Evolutionary conservation across 2,888 invertebrate genomes (phyloP).

Genomic region (Tromatobia lineatoria): DNA sequence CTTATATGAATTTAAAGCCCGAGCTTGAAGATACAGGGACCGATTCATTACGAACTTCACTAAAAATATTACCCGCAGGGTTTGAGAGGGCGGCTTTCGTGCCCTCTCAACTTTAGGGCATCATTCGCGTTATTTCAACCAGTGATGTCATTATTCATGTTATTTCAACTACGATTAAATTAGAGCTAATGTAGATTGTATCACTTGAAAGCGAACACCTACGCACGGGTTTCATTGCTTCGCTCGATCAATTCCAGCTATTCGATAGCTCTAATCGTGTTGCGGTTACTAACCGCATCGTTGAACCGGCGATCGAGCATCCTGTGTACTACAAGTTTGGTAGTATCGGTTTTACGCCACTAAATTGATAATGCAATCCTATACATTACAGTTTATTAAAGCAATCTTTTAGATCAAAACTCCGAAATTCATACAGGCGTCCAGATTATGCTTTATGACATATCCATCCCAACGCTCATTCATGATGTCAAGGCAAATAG

Average conservation of each 20-base stretch:
- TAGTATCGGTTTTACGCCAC: conserved; percentile 46
- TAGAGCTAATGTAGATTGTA: conserved; percentile 1
- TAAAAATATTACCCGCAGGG: no score
- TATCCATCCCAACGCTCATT: no score
- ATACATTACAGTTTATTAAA: conserved; percentile 22
- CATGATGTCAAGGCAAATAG: background rate
- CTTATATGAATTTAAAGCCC: no score
- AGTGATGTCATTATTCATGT: background rate
- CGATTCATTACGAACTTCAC: no score
- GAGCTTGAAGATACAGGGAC: no score
- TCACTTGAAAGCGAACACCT: conserved; percentile 22
- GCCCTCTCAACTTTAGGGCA: no score
- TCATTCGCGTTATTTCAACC: background rate
- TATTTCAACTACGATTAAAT: conserved; percentile 12
- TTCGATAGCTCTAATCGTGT: conserved; percentile 54
- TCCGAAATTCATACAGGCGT: no score
- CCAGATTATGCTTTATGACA: no score
- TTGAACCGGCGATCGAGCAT: conserved; percentile 45
- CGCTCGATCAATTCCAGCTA: conserved; percentile 53
- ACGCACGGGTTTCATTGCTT: conserved; percentile 35
- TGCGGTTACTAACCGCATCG: conserved; percentile 57
- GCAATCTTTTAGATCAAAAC: background rate
- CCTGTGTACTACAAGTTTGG: conserved; percentile 25
- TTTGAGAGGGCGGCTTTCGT: no score
- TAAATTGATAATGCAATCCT: conserved; percentile 33